Conservation (phyloP, 2,888 invertebrate genomes). For the Agriopis marginaria region DNA sequence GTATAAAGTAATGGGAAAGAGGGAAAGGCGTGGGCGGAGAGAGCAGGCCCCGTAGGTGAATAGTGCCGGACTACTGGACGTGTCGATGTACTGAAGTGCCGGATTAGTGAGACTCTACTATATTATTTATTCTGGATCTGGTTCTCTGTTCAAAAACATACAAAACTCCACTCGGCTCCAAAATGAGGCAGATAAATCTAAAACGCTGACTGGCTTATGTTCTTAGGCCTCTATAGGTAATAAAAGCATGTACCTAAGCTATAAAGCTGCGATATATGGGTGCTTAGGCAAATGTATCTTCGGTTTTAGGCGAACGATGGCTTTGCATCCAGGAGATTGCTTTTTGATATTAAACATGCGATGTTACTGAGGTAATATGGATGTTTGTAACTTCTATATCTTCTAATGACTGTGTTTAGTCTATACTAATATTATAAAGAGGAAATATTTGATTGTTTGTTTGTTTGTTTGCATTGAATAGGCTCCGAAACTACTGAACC, state of each 20-base stretch:
- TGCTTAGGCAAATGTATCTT: slow-evolving; percentile 24
- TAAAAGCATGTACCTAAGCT: slow-evolving; percentile 21
- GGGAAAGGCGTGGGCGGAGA: no score
- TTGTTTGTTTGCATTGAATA: no score
- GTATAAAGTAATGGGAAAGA: no score
- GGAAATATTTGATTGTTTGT: no score
- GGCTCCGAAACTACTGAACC: no score
- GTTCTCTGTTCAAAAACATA: not conserved
- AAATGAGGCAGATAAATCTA: slow-evolving; percentile 27
- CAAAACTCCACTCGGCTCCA: slow-evolving; percentile 13
- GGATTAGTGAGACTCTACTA: no score
- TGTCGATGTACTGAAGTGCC: no score
- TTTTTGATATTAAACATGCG: slow-evolving; percentile 16
- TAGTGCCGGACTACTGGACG: no score
- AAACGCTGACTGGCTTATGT: slow-evolving; percentile 31
- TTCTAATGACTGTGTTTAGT: no score
- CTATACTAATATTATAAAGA: no score
- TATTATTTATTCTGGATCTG: not conserved
- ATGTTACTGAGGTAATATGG: slow-evolving; percentile 8
- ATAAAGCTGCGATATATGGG: slow-evolving; percentile 26
- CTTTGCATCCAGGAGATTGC: slow-evolving; percentile 11
- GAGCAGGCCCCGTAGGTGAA: no score
- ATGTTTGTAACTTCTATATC: not conserved
- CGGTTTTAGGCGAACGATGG: slow-evolving; percentile 6
- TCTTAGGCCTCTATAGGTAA: slow-evolving; percentile 24